These are phyloP conservation scores for Protodeltote pygarga DNA, from an alignment of 2,888 invertebrate species.

Conservation along the genomic window DNA sequence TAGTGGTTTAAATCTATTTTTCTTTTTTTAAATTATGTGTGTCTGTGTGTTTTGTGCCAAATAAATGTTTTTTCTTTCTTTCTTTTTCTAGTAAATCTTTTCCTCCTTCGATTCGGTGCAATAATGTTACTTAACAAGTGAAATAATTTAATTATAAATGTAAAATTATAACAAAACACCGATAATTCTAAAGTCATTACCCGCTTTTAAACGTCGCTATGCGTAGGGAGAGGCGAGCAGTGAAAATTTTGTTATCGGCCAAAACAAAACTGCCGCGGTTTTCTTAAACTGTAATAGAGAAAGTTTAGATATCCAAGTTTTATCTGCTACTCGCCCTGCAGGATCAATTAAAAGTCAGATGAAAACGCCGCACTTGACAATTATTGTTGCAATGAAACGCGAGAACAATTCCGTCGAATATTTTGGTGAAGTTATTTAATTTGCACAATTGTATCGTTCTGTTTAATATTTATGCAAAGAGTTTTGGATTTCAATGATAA, in stretches of 20 bases:
- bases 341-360: slow-evolving; percentile 87
- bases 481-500: slow-evolving; percentile 1
- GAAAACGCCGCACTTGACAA: slow-evolving; percentile 73
- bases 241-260: slow-evolving; percentile 81
- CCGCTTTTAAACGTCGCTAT: slow-evolving; percentile 64
- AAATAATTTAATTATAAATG: too few relatives aligned
- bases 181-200: slow-evolving; percentile 52
- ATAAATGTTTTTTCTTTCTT: too few relatives aligned
- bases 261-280: slow-evolving; percentile 77
- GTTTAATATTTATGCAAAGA: slow-evolving; percentile 5
- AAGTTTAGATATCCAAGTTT: slow-evolving; percentile 84
- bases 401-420: slow-evolving; percentile 59
- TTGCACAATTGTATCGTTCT: slow-evolving; percentile 44
- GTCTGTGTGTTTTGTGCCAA: too few relatives aligned
- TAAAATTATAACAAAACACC: slow-evolving; percentile 26
- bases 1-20: too few relatives aligned
- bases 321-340: slow-evolving; percentile 84
- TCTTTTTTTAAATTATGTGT: too few relatives aligned
- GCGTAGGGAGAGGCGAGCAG: slow-evolving; percentile 56
- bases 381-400: slow-evolving; percentile 80
- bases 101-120: too few relatives aligned
- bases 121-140: too few relatives aligned
- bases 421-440: slow-evolving; percentile 53
- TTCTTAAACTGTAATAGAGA: slow-evolving; percentile 86
- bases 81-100: too few relatives aligned